Conservation (phyloP, 37 sponge, comb jelly and placozoan genomes). For the Haliclona indistincta region DNA sequence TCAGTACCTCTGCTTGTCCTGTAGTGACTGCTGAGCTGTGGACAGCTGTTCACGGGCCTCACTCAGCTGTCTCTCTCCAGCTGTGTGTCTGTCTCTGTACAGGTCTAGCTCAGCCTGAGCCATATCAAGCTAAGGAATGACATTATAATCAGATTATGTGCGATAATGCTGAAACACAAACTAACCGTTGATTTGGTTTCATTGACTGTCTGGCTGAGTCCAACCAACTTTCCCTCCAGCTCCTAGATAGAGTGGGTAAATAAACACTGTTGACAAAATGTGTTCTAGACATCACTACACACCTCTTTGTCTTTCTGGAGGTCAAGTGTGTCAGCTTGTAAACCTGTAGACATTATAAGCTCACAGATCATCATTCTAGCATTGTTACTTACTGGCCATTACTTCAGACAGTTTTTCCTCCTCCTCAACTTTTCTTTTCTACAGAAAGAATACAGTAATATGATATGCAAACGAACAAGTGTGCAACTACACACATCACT, state of each 20-base stretch:
- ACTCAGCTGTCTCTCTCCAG: slow-evolving; percentile 46
- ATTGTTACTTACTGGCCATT: slow-evolving; percentile 61
- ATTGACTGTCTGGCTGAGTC: slow-evolving; percentile 59
- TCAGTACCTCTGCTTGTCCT: slow-evolving; percentile 30
- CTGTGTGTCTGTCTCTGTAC: slow-evolving; percentile 44
- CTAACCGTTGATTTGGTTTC: slow-evolving; percentile 70
- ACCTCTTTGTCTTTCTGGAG: slow-evolving; percentile 92
- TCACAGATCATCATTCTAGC: slow-evolving; percentile 1
- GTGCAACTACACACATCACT: no score
- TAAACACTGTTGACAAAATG: not conserved
- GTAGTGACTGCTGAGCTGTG: slow-evolving; percentile 10
- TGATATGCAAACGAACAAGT: not conserved
- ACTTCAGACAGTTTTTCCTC: slow-evolving; percentile 67
- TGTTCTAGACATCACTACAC: not conserved
- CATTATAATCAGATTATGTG: not conserved
- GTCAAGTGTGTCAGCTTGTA: slow-evolving; percentile 74
- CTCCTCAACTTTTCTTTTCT: slow-evolving; percentile 55
- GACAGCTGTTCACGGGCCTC: slow-evolving; percentile 49
- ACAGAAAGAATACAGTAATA: not conserved
- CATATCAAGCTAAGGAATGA: slow-evolving; percentile 59
- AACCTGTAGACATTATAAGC: slow-evolving; percentile 34
- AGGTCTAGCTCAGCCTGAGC: slow-evolving; percentile 80
- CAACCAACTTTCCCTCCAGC: slow-evolving; percentile 62
- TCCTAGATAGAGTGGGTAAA: slow-evolving; percentile 23
- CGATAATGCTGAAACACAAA: not conserved